Conservation (phyloP, 2,888 invertebrate species). For the Diplazon laetatorius region DNA sequence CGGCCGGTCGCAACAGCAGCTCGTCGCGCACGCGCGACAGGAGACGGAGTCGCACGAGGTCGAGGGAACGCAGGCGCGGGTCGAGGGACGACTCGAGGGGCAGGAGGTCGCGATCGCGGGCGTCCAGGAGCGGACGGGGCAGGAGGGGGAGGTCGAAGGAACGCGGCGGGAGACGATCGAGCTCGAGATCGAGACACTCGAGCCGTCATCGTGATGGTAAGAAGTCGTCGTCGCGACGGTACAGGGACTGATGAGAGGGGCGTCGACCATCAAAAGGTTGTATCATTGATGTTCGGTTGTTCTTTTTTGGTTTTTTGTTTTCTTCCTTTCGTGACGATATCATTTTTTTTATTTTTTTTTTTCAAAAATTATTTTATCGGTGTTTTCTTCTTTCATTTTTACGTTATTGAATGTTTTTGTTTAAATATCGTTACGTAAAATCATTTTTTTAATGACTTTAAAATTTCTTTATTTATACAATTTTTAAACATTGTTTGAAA, state of each 20-base stretch:
- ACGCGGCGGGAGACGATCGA: constrained; percentile 69
- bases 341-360: constrained; percentile 20
- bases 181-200: constrained; percentile 74
- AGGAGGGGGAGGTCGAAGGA: constrained; percentile 73
- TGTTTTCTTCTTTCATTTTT: background rate
- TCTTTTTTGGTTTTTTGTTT: constrained; percentile 19
- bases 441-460: too few relatives aligned
- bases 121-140: constrained; percentile 70
- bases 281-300: constrained; percentile 61
- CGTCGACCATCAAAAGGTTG: constrained; percentile 68
- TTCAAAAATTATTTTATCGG: background rate
- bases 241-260: constrained; percentile 81
- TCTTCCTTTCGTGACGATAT: constrained; percentile 9
- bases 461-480: too few relatives aligned
- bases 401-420: background rate
- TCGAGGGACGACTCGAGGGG: constrained; percentile 72
- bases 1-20: constrained; percentile 67
- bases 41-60: too few relatives aligned
- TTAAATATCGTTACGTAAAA: too few relatives aligned
- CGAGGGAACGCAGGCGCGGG: constrained; percentile 71
- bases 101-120: too few relatives aligned
- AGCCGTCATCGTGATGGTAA: constrained; percentile 80
- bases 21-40: constrained; percentile 64
- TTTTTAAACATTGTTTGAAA: too few relatives aligned
- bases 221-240: constrained; percentile 80